Conservation (phyloP, 2,797 vertebrate species). For the Cossypha dichroa region DNA sequence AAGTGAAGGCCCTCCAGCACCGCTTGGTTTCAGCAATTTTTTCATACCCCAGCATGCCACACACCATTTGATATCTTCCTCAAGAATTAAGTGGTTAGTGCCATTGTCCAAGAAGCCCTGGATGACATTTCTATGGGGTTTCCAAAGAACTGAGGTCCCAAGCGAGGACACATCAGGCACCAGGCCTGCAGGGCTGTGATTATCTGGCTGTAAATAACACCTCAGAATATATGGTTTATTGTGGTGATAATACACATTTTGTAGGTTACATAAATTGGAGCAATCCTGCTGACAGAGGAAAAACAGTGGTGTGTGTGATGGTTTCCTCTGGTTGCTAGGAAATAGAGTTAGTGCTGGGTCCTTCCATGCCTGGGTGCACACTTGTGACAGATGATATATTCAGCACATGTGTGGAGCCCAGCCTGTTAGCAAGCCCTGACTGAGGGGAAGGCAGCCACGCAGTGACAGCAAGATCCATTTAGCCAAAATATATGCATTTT, state of each 20-base stretch:
- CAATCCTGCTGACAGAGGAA: slow-evolving; percentile 73
- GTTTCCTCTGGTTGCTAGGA: slow-evolving; percentile 75
- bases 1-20: slow-evolving; percentile 49
- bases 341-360: slow-evolving; percentile 72
- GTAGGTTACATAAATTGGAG: slow-evolving; percentile 74
- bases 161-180: not conserved
- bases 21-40: slow-evolving; percentile 38
- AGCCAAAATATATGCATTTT: slow-evolving; percentile 47
- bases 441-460: not conserved
- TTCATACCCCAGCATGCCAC: slow-evolving; percentile 12
- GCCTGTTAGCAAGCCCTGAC: slow-evolving; percentile 45
- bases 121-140: slow-evolving; percentile 30
- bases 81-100: slow-evolving; percentile 63
- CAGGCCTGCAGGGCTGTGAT: slow-evolving; percentile 32
- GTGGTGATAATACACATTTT: slow-evolving; percentile 70
- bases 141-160: slow-evolving; percentile 6
- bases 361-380: slow-evolving; percentile 59
- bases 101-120: slow-evolving; percentile 31
- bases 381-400: slow-evolving; percentile 64
- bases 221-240: slow-evolving; percentile 71
- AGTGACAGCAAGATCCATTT: slow-evolving; percentile 40
- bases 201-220: slow-evolving; percentile 70
- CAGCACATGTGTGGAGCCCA: slow-evolving; percentile 14
- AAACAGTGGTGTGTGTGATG: slow-evolving; percentile 64
- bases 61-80: slow-evolving; percentile 42